Base-by-base conservation (phyloP, 2,797 vertebrate genomes). In the Coregonus suidteri region DNA sequence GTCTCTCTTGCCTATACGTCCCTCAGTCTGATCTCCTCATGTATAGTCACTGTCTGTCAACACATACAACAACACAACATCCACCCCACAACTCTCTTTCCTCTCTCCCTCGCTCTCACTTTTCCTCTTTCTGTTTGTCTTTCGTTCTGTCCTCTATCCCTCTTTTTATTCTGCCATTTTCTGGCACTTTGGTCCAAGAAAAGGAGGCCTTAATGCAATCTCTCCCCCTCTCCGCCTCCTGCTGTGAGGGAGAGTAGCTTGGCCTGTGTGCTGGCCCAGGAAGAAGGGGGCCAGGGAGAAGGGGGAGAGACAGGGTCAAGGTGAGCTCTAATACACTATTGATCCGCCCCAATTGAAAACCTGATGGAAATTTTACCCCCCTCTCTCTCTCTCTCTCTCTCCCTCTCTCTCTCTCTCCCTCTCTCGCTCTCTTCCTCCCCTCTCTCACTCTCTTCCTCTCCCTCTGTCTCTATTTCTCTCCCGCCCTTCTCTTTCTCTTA, bases 241-340 rank as follows among this genome's bases (percentile, higher is more conserved):
- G 93, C 94, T 92, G 94, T 85, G 94, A 92, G 93, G 88, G 92
- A 93, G 93, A 95, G 93, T 93, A 93, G 93, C 92, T 93, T 92
- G 94, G 93, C 91, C 92, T 92, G 91, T 93, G 93, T 91, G 91
- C 91, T 85, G 91, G 92, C 91, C 89, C 80, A 86, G 91, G 85
- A 85, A 91, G 89, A 86, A 86, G 89, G 90, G 31, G 92, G 92
- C 59, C 59, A 86, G 90, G 84, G 85, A 91, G 89, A 85, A 87
- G 89, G 90, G 91, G 92, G 91, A 89, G 92, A 90, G 90, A 91
- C 74, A 87, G 93, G 94, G 94, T 95, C 94, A 95, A 95, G 94
- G 94, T 95, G 94, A 95, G 94, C 94, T 95, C 94, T 95, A 95
- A 95, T 95, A 95, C 94, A 95, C 91, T 95, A 95, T 95, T 95